These are phyloP conservation scores for Meloe dianella DNA, from an alignment of 2,888 invertebrate species.

Conservation along the genomic window DNA sequence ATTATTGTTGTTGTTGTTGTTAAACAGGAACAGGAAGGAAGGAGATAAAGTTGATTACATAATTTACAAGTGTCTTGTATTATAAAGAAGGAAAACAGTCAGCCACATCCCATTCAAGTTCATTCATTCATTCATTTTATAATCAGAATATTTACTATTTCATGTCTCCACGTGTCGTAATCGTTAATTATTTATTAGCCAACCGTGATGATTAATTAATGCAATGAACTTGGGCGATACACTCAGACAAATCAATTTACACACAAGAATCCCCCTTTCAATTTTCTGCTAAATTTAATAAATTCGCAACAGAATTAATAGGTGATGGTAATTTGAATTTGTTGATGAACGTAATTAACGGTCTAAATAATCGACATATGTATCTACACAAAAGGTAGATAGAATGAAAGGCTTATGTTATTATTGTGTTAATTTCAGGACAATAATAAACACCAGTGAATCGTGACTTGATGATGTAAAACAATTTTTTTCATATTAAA, in stretches of 20 bases:
- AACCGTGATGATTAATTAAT: background rate
- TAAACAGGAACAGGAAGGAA: constrained; percentile 21
- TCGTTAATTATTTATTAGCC: background rate
- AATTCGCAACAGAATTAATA: background rate
- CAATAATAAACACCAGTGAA: background rate
- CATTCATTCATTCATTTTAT: constrained; percentile 23
- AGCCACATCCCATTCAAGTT: constrained; percentile 19
- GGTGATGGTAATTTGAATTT: background rate
- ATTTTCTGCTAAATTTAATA: constrained; percentile 2
- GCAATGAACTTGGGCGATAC: too few species aligned
- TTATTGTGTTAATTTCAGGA: background rate
- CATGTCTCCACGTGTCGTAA: background rate
- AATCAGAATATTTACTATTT: background rate
- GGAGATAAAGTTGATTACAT: constrained; percentile 18
- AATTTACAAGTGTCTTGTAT: constrained; percentile 20
- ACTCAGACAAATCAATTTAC: too few species aligned
- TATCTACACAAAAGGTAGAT: too few species aligned
- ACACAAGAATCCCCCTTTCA: background rate
- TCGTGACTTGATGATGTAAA: background rate
- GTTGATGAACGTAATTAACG: background rate
- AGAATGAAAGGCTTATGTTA: too few species aligned
- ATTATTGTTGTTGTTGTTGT: constrained; percentile 4
- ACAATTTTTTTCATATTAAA: background rate
- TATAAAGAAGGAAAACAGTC: constrained; percentile 20
- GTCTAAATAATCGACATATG: background rate